Evolutionary conservation across 1,140 invertebrate species (phyloP).

Genomic region (Pseudobourletiella spinata): DNA sequence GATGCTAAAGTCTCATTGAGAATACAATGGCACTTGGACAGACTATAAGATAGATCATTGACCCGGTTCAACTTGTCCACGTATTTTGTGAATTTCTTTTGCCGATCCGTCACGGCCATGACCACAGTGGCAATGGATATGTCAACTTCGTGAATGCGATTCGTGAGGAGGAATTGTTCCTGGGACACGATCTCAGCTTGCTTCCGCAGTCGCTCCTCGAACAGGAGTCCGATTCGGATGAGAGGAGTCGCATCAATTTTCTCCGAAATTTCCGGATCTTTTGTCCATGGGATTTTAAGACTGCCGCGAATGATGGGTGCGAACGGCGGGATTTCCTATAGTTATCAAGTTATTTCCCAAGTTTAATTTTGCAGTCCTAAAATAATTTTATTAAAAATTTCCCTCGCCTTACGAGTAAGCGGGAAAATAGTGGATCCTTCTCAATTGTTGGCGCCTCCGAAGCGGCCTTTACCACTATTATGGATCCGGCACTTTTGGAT

Average conservation of each 20-base stretch:
- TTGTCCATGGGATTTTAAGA: conserved; percentile 68
- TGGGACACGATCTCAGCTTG: conserved; percentile 60
- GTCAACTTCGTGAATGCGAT: conserved; percentile 67
- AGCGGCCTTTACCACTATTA: conserved; percentile 76
- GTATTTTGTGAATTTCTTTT: conserved; percentile 71
- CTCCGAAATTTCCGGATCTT: conserved; percentile 80
- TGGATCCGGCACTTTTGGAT: conserved; percentile 45
- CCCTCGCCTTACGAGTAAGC: conserved; percentile 53
- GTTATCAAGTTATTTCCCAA: not conserved
- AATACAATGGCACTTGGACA: conserved; percentile 69
- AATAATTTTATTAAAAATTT: not conserved
- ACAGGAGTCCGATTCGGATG: conserved; percentile 54
- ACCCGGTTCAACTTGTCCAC: conserved; percentile 74
- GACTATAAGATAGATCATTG: conserved; percentile 61
- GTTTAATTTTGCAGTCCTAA: not conserved
- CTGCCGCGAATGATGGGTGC: conserved; percentile 85
- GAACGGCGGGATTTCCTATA: conserved; percentile 80
- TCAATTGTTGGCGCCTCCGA: conserved; percentile 50
- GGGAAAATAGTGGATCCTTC: conserved; percentile 69
- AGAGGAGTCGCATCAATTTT: conserved; percentile 57
- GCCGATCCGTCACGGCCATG: conserved; percentile 60
- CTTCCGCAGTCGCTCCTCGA: conserved; percentile 63
- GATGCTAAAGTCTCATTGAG: conserved; percentile 76
- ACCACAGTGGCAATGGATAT: conserved; percentile 60
- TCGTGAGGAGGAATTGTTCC: conserved; percentile 61